Evolutionary conservation across 2,888 invertebrate genomes (phyloP).

Genomic region (Dolichopus griseipennis): DNA sequence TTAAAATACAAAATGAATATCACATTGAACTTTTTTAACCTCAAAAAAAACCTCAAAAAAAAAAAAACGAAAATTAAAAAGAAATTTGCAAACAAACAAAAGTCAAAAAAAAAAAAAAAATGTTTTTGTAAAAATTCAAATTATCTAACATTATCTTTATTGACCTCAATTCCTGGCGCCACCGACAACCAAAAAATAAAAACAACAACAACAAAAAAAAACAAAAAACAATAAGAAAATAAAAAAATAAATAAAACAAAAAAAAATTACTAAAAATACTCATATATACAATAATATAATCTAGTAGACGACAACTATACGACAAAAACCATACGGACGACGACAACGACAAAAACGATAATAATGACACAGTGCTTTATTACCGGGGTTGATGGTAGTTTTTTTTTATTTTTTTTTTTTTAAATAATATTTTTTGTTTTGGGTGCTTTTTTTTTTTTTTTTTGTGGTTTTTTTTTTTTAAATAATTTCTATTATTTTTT

Average conservation of each 20-base stretch:
- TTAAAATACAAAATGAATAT: background rate
- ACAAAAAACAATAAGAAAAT: too few species aligned
- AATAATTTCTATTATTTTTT: too few species aligned
- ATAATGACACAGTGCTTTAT: background rate
- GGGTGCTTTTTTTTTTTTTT: too few species aligned
- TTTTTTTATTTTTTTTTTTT: background rate
- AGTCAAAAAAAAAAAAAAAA: background rate
- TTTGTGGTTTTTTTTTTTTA: background rate
- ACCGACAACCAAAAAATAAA: background rate
- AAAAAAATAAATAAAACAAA: too few species aligned
- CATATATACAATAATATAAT: background rate
- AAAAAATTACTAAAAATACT: background rate
- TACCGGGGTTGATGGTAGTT: background rate
- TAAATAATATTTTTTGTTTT: background rate
- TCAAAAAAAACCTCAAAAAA: background rate
- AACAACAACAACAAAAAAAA: background rate
- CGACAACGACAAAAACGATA: background rate
- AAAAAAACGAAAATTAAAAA: background rate
- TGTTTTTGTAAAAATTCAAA: background rate
- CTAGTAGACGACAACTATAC: background rate
- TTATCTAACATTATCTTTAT: conserved; percentile 6
- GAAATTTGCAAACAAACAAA: background rate
- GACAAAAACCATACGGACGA: background rate
- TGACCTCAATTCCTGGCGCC: conserved; percentile 6
- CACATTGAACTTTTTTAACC: background rate